phyloP scores from a whole-genome alignment of 2,797 vertebrate genomes.

The Pangasius larnaudii region DNA sequence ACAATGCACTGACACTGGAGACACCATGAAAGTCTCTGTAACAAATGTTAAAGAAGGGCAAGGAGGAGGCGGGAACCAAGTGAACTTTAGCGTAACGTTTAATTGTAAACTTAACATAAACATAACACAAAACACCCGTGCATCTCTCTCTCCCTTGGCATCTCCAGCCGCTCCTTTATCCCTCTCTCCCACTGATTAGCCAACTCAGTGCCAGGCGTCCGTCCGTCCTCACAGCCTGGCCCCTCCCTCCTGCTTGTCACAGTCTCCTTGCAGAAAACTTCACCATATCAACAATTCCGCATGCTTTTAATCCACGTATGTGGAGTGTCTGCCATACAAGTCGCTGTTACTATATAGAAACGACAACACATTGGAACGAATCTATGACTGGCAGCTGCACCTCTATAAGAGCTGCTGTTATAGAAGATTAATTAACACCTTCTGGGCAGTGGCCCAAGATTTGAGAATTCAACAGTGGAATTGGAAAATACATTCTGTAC shows the following conservation, averaged over 20 bases:
- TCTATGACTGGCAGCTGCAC: background rate
- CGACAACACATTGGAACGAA: background rate
- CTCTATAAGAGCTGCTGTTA: background rate
- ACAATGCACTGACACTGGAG: background rate
- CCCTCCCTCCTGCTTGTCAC: no score
- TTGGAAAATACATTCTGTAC: background rate
- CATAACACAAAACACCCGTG: no score
- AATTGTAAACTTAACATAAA: no score
- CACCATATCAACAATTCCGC: background rate
- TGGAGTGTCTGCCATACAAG: background rate
- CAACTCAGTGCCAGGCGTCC: no score
- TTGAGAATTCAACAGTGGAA: background rate
- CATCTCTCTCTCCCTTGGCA: no score
- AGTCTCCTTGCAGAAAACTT: background rate
- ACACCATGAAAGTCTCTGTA: no score
- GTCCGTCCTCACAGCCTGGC: no score
- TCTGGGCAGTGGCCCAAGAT: background rate
- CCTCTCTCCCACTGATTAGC: no score
- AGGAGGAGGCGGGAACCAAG: no score
- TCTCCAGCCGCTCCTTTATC: no score
- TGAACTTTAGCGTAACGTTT: no score
- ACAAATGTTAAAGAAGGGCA: no score
- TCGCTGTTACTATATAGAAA: background rate
- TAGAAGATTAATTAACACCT: background rate
- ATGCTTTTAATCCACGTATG: background rate